phyloP scores from a whole-genome alignment of 2,888 invertebrate species.

The Andrena hattorfiana region DNA sequence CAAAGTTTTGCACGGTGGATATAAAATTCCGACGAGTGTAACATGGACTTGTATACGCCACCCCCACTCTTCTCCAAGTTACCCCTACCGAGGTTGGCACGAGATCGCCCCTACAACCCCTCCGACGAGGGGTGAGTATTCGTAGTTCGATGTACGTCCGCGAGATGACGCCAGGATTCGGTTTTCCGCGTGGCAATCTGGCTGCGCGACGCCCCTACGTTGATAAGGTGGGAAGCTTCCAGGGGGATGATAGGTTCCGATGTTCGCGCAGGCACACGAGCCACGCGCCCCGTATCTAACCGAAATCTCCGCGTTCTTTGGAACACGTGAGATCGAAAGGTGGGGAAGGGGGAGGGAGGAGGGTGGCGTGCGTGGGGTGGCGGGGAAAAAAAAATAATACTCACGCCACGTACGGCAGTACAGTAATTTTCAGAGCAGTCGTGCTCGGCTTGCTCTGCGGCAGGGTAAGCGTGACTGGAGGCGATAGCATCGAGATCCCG shows the following conservation, averaged over 20 bases:
- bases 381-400: slow-evolving; percentile 73
- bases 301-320: slow-evolving; percentile 55
- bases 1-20: background rate
- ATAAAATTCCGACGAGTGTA: slow-evolving; percentile 68
- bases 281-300: slow-evolving; percentile 27
- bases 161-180: slow-evolving; percentile 78
- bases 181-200: slow-evolving; percentile 65
- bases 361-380: slow-evolving; percentile 36
- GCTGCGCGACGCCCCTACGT: slow-evolving; percentile 61
- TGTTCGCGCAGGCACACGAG: slow-evolving; percentile 43
- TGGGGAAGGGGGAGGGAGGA: slow-evolving; percentile 18
- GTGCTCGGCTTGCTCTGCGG: slow-evolving; percentile 74
- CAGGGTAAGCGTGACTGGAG: slow-evolving; percentile 81
- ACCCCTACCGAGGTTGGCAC: slow-evolving; percentile 29
- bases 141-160: slow-evolving; percentile 67
- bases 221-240: slow-evolving; percentile 76
- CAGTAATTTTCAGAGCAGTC: slow-evolving; percentile 77
- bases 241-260: slow-evolving; percentile 33
- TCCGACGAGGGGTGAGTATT: slow-evolving; percentile 49
- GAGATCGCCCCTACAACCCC: slow-evolving; percentile 69
- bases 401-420: slow-evolving; percentile 74
- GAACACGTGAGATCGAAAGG: slow-evolving; percentile 66
- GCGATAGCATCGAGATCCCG: slow-evolving; percentile 82
- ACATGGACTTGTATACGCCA: slow-evolving; percentile 72
- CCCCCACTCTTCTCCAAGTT: slow-evolving; percentile 62